Evolutionary conservation across 2,113 vertebrate species (phyloP), one percentile per base, ranked within the genome.

Genomic region (Microtus oregoni): DNA sequence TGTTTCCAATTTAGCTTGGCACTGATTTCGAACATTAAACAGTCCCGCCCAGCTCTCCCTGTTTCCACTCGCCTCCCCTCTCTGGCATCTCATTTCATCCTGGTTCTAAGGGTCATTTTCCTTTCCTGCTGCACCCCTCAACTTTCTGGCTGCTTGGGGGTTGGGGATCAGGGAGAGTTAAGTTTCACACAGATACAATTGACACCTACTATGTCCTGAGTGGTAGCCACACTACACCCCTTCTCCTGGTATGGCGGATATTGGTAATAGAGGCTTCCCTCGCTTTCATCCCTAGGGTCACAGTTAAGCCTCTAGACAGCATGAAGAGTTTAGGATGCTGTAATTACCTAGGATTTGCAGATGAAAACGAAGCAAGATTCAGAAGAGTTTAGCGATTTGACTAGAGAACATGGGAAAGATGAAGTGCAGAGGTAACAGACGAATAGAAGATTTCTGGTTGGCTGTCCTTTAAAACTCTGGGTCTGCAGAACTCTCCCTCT

Each of bases 1-100:
- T 97, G 96, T 97, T 98, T 97, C 95, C 96, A 94, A 97, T 97
- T 97, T 97, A 93, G 89, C 75, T 97, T 97, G 97, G 97, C 94
- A 92, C 30, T 85, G 63, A 19, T 91, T 96, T 89, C 44, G 70
- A 95, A 95, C 90, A 83, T 93, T 94, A 94, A 97, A 91, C 89
- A 94, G 90, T 72, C 88, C 94, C 61, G 5, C 58, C 76, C 4
- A 5, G 52, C 82, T 93, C 81, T 94, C 92, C 77, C 63, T 81
- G 55, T 94, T 92, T 91, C 96, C 76, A 85, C 38, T 96, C 81
- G 70, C 90, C 89, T 95, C 65, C 82, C 30, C 24, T 94, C 85
- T 55, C n/a, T 47, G 86, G 86, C 91, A 73, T 96, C 77, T 89
- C 41, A 58, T 90, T 92, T 70, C 52, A 82, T 89, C 41, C 82